Evolutionary conservation across 1,140 invertebrate species (phyloP), one percentile per base, ranked within the genome.

Genomic region (Drosophila kepulauana): DNA sequence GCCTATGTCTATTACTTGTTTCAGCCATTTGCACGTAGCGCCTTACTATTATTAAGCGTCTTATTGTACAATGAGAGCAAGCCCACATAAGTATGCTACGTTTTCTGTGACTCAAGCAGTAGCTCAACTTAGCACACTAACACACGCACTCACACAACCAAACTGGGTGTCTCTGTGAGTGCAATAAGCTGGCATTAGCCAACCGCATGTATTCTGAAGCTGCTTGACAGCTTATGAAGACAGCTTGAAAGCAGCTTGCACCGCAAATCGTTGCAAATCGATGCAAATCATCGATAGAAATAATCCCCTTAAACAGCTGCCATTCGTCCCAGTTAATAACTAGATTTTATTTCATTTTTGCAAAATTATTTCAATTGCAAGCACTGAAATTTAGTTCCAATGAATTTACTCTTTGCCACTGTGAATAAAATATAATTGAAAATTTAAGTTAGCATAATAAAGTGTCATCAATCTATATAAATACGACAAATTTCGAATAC

Each of bases 1-100:
- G 81, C 75, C 82, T 86, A 75, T 86, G 82, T 67, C 72, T 85
- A 84, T 85, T 68, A 85, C 72, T 49, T 65, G 67, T 67, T 65
- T 20, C 33, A 58, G 68, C 81, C 81, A 84, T 85, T 84, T 82
- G 68, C 81, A 84, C 81, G 81, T 84, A 85, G 66, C 51, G 51
- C 49, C 15, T 63, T 75, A 75, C 72, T 69, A 70, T 75, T 75
- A 75, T 63, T 70, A 75, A 75, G 72, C 72, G 72, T 70, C 72
- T 75, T 70, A 75, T 70, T 62, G 66, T 56, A 70, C 72, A 63
- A 69, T 58, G 72, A 33, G 54, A 5, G 10, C 35, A 51, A 59
- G 72, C 72, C 49, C 72, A 35, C 58, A 70, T 57, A 75, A 70
- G 72, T 75, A 75, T 75, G 66, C 72, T 75, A 75, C 52, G 43